Evolutionary conservation across 1,140 invertebrate genomes (phyloP).

Genomic region (Trichoplusia ni): DNA sequence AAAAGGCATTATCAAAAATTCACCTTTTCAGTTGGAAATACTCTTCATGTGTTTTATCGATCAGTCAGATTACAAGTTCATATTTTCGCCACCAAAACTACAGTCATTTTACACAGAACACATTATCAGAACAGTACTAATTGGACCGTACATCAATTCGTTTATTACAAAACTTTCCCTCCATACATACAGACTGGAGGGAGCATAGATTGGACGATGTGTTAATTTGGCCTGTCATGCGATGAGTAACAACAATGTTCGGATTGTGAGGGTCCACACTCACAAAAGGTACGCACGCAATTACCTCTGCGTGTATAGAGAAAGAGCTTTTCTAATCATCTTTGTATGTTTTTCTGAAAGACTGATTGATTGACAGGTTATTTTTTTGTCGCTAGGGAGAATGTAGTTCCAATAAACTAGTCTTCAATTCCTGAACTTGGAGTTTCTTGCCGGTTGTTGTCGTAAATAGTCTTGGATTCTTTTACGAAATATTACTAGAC

Average conservation of each 20-base stretch:
- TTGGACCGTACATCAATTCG: conserved; percentile 11
- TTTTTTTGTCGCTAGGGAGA: background rate
- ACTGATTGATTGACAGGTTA: conserved; percentile 14
- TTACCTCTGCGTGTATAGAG: conserved; percentile 20
- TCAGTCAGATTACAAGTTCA: too few species aligned
- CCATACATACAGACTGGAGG: conserved; percentile 31
- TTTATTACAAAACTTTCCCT: conserved; percentile 34
- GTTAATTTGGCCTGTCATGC: conserved; percentile 78
- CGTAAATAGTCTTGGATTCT: too few species aligned
- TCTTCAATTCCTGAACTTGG: too few species aligned
- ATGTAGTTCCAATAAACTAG: too few species aligned
- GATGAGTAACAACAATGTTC: conserved; percentile 59
- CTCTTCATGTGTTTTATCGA: too few species aligned
- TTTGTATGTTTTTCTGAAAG: conserved; percentile 2
- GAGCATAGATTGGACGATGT: conserved; percentile 59
- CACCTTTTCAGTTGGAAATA: too few species aligned
- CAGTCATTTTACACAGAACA: too few species aligned
- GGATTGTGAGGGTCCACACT: conserved; percentile 40
- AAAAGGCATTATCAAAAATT: too few species aligned
- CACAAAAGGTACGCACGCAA: conserved; percentile 39
- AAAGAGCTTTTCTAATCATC: conserved; percentile 19
- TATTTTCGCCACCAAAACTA: too few species aligned
- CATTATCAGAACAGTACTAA: conserved; percentile 3
- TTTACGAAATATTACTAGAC: too few species aligned
- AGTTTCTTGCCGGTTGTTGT: too few species aligned